These are phyloP conservation scores for Galeopsomyia nigrocyanea DNA, from an alignment of 2,888 invertebrate genomes.

Conservation along the genomic window DNA sequence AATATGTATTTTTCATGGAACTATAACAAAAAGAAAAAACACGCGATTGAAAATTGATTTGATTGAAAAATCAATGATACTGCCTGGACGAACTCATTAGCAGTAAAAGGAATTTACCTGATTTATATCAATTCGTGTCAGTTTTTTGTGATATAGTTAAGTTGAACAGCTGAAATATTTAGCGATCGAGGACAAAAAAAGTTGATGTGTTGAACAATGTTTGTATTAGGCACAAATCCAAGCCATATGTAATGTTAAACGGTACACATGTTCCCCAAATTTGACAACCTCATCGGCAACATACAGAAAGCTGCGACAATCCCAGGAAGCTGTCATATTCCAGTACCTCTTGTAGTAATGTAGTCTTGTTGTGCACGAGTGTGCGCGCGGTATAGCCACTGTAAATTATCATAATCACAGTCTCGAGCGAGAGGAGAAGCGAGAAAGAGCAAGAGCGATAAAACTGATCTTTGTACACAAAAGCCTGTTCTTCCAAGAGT, in stretches of 20 bases:
- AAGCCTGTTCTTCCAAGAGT: slow-evolving; percentile 45
- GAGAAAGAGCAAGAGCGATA: slow-evolving; percentile 22
- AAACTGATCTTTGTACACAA: slow-evolving; percentile 44
- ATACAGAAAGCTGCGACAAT: slow-evolving; percentile 43
- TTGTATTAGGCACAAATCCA: slow-evolving; percentile 14
- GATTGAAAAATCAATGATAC: slow-evolving; percentile 14
- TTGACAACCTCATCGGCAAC: slow-evolving; percentile 28
- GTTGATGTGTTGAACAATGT: not conserved
- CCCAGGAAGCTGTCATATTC: slow-evolving; percentile 37
- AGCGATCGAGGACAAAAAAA: no score
- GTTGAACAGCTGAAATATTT: no score
- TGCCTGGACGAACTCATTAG: slow-evolving; percentile 2
- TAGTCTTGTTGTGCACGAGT: slow-evolving; percentile 32
- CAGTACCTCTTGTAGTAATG: slow-evolving; percentile 37
- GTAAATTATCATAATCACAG: slow-evolving; percentile 38
- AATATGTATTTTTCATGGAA: not conserved
- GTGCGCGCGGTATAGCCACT: slow-evolving; percentile 31
- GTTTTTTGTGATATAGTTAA: no score
- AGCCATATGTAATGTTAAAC: slow-evolving; percentile 1
- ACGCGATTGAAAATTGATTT: no score
- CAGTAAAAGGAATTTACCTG: no score
- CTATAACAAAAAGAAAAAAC: not conserved
- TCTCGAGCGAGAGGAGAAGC: not conserved
- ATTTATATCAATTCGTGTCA: no score
- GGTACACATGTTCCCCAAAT: not conserved